Base-by-base conservation (phyloP, 2,113 vertebrate species). In the Melanerpes aurifrons region DNA sequence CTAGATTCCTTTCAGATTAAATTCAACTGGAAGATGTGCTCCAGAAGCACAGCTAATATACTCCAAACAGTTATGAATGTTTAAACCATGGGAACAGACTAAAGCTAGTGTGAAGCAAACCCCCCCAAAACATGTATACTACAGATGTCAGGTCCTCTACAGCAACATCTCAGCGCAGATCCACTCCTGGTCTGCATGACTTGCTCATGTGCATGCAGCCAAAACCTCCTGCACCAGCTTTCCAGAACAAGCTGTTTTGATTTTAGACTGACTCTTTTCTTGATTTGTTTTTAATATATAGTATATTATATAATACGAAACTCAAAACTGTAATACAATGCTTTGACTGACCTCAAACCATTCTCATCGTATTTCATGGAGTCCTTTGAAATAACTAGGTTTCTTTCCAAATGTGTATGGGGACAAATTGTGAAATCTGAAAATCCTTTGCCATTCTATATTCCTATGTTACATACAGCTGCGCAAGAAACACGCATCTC, bases 1-100 rank as follows among this genome's bases (percentile, higher is more conserved):
- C 86, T 96, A 92, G 96, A 96, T 96, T 93, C 96, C 90, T 95
- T 96, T 96, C 90, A 90, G 94, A 96, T 96, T 95, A 94, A 96
- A 90, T 87, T 96, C 87, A 83, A 96, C 82, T 94, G 90, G 92
- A 96, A 90, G 92, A 96, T 96, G 96, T 91, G 87, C 94, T 96
- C 93, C 96, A 96, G 96, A 96, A 96, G 90, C 90, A 90, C 90
- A 77, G 54, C 87, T 95, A 96, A 96, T 96, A 69, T 18, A 53
- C 87, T 93, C 90, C 90, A 93, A 93, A 78, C 81, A 87, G 47
- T 50, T 88, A 68, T 0, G 16, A 89, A 94, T 90, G 75, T 63
- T 87, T 87, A 94, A 94, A 71, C 92, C 94, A 90, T 96, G 96
- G 96, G 94, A 96, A 96, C 90, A 93, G 85, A 94, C 68, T 91